These are phyloP conservation scores for Lordiphosa stackelbergi DNA, from an alignment of 1,140 invertebrate species.

Conservation along the genomic window DNA sequence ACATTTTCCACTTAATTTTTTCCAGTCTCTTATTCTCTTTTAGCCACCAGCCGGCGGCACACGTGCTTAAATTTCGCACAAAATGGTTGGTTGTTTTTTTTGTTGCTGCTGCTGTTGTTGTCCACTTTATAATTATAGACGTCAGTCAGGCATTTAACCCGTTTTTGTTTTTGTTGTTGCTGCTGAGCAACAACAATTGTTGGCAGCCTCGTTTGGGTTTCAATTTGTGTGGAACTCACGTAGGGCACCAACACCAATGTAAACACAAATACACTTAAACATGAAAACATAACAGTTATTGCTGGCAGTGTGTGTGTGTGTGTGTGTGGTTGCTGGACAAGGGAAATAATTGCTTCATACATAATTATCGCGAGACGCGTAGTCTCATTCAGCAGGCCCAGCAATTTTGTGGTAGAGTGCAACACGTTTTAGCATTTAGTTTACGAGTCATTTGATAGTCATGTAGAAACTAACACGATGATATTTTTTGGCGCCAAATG, in stretches of 20 bases:
- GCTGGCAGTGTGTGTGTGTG: slow-evolving; percentile 18
- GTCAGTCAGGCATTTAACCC: slow-evolving; percentile 72
- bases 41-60: slow-evolving; percentile 5
- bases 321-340: slow-evolving; percentile 49
- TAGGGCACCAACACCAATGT: slow-evolving; percentile 25
- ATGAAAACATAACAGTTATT: slow-evolving; percentile 50
- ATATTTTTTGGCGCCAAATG: too few species aligned
- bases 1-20: slow-evolving; percentile 54
- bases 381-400: slow-evolving; percentile 12
- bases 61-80: slow-evolving; percentile 51
- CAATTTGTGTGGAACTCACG: slow-evolving; percentile 62
- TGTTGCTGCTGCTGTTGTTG: slow-evolving; percentile 35
- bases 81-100: slow-evolving; percentile 42
- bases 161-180: slow-evolving; percentile 34
- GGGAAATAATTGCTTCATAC: slow-evolving; percentile 71
- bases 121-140: slow-evolving; percentile 70
- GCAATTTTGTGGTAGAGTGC: slow-evolving; percentile 56
- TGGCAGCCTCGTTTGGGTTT: slow-evolving; percentile 48
- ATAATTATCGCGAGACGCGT: slow-evolving; percentile 60
- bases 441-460: slow-evolving; percentile 8
- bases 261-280: slow-evolving; percentile 41
- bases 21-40: slow-evolving; percentile 11
- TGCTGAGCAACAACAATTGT: slow-evolving; percentile 36
- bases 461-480: too few species aligned
- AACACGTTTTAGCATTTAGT: slow-evolving; percentile 42